A percentile compares a stretch with the other conserved stretches of the same genome.
phyloP scores from a whole-genome alignment of 2,797 vertebrate species.

The Acrossocheilus fasciatus region DNA sequence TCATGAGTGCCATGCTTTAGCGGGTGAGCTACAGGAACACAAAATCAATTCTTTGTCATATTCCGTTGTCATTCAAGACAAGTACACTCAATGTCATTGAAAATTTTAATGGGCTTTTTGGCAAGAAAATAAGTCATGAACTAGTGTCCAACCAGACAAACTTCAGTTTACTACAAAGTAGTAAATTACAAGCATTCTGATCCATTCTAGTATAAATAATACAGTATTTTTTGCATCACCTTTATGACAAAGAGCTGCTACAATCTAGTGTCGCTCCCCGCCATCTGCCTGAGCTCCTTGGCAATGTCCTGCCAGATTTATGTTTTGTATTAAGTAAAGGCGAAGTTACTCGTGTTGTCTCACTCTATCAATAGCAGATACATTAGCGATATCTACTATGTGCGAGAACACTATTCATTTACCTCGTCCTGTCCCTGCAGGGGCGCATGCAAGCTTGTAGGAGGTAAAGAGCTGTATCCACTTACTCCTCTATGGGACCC shows the following conservation, averaged over 20 bases:
- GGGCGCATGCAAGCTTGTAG: slow-evolving; percentile 81
- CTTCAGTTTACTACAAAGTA: background rate
- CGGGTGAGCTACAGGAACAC: background rate
- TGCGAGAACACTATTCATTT: slow-evolving; percentile 90
- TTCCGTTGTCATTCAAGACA: slow-evolving; percentile 10
- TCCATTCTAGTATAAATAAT: background rate
- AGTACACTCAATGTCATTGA: background rate
- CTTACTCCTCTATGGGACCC: slow-evolving; percentile 84
- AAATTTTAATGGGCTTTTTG: background rate
- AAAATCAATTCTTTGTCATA: slow-evolving; percentile 29
- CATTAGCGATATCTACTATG: slow-evolving; percentile 90
- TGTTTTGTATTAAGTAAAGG: slow-evolving; percentile 90
- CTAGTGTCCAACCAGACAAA: background rate
- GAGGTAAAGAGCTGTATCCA: slow-evolving; percentile 85
- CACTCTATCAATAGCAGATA: slow-evolving; percentile 86
- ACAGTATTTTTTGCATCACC: background rate
- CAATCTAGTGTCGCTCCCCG: background rate
- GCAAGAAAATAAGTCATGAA: background rate
- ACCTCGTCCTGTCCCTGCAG: slow-evolving; percentile 84
- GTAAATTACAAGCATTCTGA: background rate
- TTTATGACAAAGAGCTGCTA: background rate
- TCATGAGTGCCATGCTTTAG: background rate
- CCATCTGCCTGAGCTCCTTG: background rate
- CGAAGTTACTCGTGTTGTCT: slow-evolving; percentile 89
- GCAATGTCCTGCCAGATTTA: slow-evolving; percentile 80